These are phyloP conservation scores for Toxotes lorentzi DNA, from an alignment of 2,797 vertebrate species.

Conservation along the genomic window DNA sequence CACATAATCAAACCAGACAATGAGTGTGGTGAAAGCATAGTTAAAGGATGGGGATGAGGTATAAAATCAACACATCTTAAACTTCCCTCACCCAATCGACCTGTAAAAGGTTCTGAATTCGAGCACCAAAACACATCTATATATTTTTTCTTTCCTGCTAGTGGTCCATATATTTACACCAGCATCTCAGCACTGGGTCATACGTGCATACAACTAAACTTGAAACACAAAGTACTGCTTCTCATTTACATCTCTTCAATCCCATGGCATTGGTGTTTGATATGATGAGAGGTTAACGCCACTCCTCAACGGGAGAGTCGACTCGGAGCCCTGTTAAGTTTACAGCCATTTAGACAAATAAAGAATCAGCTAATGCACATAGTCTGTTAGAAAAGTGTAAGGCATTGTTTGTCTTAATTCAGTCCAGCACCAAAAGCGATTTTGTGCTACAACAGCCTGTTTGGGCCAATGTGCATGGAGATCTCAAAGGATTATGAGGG, in stretches of 20 bases:
- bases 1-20: constrained; percentile 50
- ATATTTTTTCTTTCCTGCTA: constrained; percentile 30
- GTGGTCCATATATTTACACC: constrained; percentile 68
- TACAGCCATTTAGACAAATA: constrained; percentile 72
- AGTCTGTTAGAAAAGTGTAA: constrained; percentile 87
- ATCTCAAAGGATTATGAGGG: constrained; percentile 19
- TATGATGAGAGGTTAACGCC: constrained; percentile 81
- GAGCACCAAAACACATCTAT: constrained; percentile 64
- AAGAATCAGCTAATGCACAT: constrained; percentile 72
- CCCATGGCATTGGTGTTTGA: constrained; percentile 73
- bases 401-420: constrained; percentile 90
- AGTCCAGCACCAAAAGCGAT: constrained; percentile 90
- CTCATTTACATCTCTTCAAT: constrained; percentile 55
- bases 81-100: constrained; percentile 46
- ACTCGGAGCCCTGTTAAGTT: constrained; percentile 77
- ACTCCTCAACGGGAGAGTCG: constrained; percentile 49
- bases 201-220: constrained; percentile 46
- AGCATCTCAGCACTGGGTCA: constrained; percentile 55
- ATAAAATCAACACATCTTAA: constrained; percentile 79
- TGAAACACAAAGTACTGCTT: constrained; percentile 47
- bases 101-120: constrained; percentile 38
- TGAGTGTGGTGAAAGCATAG: constrained; percentile 59
- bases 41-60: constrained; percentile 76
- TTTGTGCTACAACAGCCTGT: constrained; percentile 76
- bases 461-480: constrained; percentile 54